Evolutionary conservation across 2,113 vertebrate genomes (phyloP).

Genomic region (Sebastes fasciatus): DNA sequence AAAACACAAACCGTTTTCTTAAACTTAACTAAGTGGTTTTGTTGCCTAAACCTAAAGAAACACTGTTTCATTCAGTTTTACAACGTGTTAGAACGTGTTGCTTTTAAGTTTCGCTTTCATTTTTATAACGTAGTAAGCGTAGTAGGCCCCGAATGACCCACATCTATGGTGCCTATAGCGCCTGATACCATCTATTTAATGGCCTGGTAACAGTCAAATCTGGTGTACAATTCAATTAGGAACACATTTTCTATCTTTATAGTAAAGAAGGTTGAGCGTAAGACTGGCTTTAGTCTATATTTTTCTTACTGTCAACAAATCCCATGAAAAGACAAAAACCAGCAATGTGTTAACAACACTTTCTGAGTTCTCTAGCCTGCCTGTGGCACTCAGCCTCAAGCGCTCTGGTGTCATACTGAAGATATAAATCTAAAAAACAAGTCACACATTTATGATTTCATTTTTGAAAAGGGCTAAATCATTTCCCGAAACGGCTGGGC

Average conservation of each 20-base stretch:
- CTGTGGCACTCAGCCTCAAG: neutral
- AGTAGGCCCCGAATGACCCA: no score
- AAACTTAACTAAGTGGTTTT: no score
- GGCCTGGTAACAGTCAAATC: no score
- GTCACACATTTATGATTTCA: neutral
- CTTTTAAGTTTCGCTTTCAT: no score
- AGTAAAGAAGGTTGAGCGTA: neutral
- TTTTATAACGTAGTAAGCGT: no score
- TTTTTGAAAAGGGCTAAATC: neutral
- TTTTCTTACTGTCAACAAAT: conserved; percentile 3
- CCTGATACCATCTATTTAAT: no score
- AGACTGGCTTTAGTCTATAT: neutral
- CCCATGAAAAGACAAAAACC: neutral
- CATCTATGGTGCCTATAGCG: no score
- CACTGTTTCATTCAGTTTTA: no score
- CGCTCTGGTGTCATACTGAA: neutral
- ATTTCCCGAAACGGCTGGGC: neutral
- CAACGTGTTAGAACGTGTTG: no score
- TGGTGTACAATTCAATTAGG: neutral
- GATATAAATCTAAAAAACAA: neutral
- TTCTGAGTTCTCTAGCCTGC: neutral
- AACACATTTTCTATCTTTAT: conserved; percentile 1
- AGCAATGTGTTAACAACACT: neutral
- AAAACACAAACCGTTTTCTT: no score
- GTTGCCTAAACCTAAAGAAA: no score